Percentiles rank a stretch among this genome's conserved stretches.
Evolutionary conservation across 2,797 vertebrate genomes (phyloP).

Genomic region (Borostomias antarcticus): DNA sequence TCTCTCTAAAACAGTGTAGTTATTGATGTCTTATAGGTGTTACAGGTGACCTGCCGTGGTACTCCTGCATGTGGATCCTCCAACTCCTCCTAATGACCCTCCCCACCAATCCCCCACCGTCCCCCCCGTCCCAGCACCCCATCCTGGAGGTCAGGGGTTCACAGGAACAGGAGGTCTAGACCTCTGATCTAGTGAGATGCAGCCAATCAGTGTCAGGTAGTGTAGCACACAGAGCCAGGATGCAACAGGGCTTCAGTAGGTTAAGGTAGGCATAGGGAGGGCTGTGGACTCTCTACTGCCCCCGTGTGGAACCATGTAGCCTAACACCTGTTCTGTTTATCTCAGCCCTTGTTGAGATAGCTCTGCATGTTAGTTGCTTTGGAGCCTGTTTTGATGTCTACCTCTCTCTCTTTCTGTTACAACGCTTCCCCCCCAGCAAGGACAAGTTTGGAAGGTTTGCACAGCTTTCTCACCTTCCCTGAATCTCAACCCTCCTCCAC

Average conservation of each 20-base stretch:
- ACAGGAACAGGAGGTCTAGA: conserved; percentile 1
- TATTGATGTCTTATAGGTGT: no score
- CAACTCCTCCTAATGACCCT: conserved; percentile 33
- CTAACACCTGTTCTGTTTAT: conserved; percentile 2
- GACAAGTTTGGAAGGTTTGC: conserved; percentile 99
- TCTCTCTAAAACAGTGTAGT: not conserved
- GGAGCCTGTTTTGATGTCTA: conserved; percentile 79
- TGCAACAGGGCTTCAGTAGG: not conserved
- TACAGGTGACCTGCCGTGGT: conserved; percentile 1
- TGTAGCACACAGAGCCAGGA: not conserved
- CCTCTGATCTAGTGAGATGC: not conserved
- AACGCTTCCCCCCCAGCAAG: conserved; percentile 99
- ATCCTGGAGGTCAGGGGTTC: conserved; percentile 27
- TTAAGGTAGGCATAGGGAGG: no score
- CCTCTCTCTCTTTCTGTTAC: conserved; percentile 98
- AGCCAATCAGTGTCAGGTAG: not conserved
- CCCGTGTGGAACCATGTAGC: not conserved
- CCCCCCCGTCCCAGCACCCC: conserved; percentile 37
- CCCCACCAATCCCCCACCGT: conserved; percentile 26
- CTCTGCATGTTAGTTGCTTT: conserved; percentile 68
- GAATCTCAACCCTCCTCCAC: conserved; percentile 62
- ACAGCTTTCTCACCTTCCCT: conserved; percentile 99
- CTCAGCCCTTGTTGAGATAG: conserved; percentile 57
- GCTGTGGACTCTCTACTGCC: not conserved
- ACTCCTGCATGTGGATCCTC: conserved; percentile 42